Base-by-base conservation (phyloP, 2,113 vertebrate genomes). In the Eretmochelys imbricata region DNA sequence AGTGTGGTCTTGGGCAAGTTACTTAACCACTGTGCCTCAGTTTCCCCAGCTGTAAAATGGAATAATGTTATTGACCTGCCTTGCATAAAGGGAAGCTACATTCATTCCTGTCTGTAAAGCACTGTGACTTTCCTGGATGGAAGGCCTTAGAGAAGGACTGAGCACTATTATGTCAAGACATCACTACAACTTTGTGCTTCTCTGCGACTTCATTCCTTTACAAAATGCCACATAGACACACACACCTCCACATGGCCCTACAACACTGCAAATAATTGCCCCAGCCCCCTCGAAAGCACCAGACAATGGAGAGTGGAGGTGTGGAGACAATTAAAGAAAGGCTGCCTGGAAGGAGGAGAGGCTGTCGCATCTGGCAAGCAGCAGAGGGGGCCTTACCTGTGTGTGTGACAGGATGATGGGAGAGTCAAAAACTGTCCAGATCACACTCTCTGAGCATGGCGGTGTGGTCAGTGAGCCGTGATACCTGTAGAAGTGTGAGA, bases 381-480 rank as follows among this genome's bases (percentile, higher is more conserved):
- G 72, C 10, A n/a, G 35, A 72, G 9, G 35, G 0, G 1, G n/a
- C 1, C 89, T 87, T 95, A 98, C 99, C 98, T 99, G 99, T 6
- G 98, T 98, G 49, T 98, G 98, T 6, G 99, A 99, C 7, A 99
- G 98, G 1, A 98, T 98, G 75, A 99, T 97, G 0, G 99, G 98
- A 1, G 98, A 98, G 51, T 99, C 98, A 79, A 99, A 99, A 82
- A 99, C 96, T 1, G 99, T 99, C 99, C 99, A 99, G 85, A 98
- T 94, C 53, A 99, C 99, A 11, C 98, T 99, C 98, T 99, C 99
- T 0, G 98, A 98, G 96, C 99, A 99, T 1, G 99, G 99, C 0
- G 99, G 99, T 2, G 99, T 99, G 38, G 99, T 99, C 55, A 99
- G 98, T 16, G 99, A 99, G 57, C 99, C 99, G 38, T 98, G 96